Evolutionary conservation across 2,113 vertebrate genomes (phyloP), one percentile per base, ranked within the genome.

Genomic region (Bombycilla garrulus): DNA sequence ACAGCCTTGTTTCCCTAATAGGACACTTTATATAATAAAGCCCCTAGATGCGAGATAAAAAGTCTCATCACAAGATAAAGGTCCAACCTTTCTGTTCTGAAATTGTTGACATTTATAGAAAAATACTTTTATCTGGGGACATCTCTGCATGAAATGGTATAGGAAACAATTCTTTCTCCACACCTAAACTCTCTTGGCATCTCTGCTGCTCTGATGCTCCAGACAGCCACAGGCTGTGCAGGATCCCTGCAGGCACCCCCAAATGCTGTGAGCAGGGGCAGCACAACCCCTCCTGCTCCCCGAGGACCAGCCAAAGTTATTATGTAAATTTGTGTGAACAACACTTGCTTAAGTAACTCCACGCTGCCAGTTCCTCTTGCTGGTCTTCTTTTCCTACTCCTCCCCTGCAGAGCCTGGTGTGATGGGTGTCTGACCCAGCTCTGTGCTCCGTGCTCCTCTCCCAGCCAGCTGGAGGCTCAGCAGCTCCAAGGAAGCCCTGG

Each of bases 301-400:
- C 1, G 0, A 54, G 38, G 25, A 87, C 50, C 51, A 61, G 69
- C 20, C 4, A 2, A 65, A 48, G 21, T 57, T 48, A 74, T 96
- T 96, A 96, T 44, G 89, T 95, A 97, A 77, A 67, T 84, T 38
- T 12, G 12, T 42, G 90, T 97, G 96, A 96, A 95, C 81, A 96
- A 85, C 21, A 35, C 61, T 53, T 78, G 79, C 89, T 97, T 93
- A 94, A 95, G 81, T 94, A 96, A 96, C 69, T 88, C 77, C 67
- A 28, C 0, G 50, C 80, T 84, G 80, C 71, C 58, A 56, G 92
- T 76, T 95, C 72, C 78, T 91, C 78, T 78, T 29, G n/a, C 70
- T 81, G 64, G 50, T 54, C n/a, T 57, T 42, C 80, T 89, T 71
- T 81, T 72, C 29, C 61, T 67, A 25, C 90, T 82, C 95, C 66